These are phyloP conservation scores for Prorops nasuta DNA, from an alignment of 1,140 invertebrate genomes.

Conservation along the genomic window DNA sequence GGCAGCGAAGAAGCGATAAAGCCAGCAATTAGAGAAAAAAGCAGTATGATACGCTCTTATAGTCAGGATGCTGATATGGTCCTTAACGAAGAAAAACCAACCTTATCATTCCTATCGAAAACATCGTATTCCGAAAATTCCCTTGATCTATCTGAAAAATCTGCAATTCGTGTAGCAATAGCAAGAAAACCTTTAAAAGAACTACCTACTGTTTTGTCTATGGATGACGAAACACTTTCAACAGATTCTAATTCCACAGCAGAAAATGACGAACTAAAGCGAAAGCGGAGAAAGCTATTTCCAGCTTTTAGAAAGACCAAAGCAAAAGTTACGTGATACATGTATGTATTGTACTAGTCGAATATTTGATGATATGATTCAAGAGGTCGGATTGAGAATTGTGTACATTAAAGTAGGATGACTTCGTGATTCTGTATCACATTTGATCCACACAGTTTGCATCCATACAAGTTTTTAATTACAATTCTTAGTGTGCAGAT, in stretches of 20 bases:
- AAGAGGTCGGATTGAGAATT: neutral
- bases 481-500: no score
- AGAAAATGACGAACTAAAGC: constrained; percentile 53
- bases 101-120: constrained; percentile 43
- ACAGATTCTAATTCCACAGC: constrained; percentile 59
- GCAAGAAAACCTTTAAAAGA: constrained; percentile 36
- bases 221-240: constrained; percentile 55
- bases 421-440: constrained; percentile 1
- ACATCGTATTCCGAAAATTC: constrained; percentile 56
- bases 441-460: no score
- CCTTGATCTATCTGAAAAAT: constrained; percentile 31
- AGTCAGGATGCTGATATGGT: constrained; percentile 50
- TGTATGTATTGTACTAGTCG: no score
- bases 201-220: constrained; percentile 38
- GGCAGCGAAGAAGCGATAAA: constrained; percentile 14
- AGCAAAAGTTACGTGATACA: constrained; percentile 51
- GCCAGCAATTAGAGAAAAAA: constrained; percentile 14
- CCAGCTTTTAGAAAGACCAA: constrained; percentile 51
- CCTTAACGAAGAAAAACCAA: constrained; percentile 29
- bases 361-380: no score
- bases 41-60: constrained; percentile 34
- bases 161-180: neutral
- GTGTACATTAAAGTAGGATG: neutral
- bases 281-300: constrained; percentile 52
- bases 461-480: no score